phyloP scores from a whole-genome alignment of 92 coral and sea anemone genomes.

The Palythoa grandiflora region DNA sequence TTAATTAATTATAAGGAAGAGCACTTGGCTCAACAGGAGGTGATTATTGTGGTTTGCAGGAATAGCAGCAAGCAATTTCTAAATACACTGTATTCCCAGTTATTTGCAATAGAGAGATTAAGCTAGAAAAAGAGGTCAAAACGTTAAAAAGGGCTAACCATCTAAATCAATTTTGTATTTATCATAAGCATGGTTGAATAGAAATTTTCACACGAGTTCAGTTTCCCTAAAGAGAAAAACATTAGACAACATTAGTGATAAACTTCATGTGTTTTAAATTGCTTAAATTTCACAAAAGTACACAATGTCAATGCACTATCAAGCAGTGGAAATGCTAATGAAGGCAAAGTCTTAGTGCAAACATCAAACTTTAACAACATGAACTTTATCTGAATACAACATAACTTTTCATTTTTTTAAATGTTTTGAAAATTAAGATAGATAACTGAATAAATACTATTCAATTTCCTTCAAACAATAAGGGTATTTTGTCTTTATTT shows the following conservation, averaged over 20 bases:
- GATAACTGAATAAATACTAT: not conserved
- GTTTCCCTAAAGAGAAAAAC: too few species aligned
- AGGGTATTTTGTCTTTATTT: not conserved
- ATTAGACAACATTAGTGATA: too few species aligned
- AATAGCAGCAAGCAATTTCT: not conserved
- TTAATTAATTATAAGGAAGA: too few species aligned
- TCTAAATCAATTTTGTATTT: not conserved
- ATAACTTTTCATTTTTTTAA: not conserved
- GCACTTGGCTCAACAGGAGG: not conserved
- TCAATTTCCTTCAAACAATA: constrained; percentile 2
- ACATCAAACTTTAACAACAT: constrained; percentile 2
- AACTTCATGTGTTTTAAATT: too few species aligned
- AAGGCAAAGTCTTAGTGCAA: not conserved
- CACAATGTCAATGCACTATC: not conserved
- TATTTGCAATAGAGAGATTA: not conserved
- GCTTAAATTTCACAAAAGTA: not conserved
- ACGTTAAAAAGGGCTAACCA: not conserved
- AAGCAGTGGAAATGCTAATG: not conserved
- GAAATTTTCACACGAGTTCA: too few species aligned
- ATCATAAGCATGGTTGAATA: too few species aligned
- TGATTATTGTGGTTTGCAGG: not conserved
- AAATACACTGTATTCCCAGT: not conserved
- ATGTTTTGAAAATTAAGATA: not conserved
- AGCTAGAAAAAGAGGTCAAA: not conserved
- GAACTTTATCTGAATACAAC: not conserved